Percentiles rank a stretch among this genome's conserved stretches.
phyloP scores from a whole-genome alignment of 2,797 vertebrate genomes.

The Gila robusta region DNA sequence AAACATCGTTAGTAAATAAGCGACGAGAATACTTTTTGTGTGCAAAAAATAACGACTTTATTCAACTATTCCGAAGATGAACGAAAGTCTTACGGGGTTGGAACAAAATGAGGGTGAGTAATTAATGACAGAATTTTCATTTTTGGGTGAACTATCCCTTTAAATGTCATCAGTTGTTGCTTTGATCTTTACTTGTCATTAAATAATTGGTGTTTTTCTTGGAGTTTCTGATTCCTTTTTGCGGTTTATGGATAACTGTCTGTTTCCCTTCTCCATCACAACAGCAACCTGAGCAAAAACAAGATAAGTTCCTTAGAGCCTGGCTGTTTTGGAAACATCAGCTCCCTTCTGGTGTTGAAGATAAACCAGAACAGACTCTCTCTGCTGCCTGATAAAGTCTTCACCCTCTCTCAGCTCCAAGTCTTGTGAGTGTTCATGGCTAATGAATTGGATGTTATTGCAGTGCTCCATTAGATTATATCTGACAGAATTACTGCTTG shows the following conservation, averaged over 20 bases:
- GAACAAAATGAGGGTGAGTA: no score
- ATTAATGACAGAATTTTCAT: no score
- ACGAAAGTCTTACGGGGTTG: no score
- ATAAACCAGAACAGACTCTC: constrained; percentile 94
- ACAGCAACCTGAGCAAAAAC: constrained; percentile 97
- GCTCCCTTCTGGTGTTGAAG: constrained; percentile 90
- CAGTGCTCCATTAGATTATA: constrained; percentile 26
- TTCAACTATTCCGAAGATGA: no score
- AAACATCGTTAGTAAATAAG: no score
- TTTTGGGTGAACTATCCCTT: no score
- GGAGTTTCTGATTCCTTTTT: not conserved
- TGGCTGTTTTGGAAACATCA: constrained; percentile 95
- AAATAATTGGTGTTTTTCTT: not conserved
- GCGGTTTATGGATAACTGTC: not conserved
- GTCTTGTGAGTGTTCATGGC: constrained; percentile 87
- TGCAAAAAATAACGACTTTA: no score
- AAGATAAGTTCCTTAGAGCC: constrained; percentile 90
- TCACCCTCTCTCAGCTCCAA: constrained; percentile 91
- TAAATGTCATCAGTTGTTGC: not conserved
- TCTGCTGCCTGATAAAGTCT: constrained; percentile 90
- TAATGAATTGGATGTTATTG: constrained; percentile 18
- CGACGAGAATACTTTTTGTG: no score
- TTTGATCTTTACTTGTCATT: not conserved
- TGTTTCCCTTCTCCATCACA: constrained; percentile 58
- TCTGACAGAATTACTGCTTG: constrained; percentile 18